Conservation (phyloP, 2,797 vertebrate genomes). For the Takifugu rubripes region DNA sequence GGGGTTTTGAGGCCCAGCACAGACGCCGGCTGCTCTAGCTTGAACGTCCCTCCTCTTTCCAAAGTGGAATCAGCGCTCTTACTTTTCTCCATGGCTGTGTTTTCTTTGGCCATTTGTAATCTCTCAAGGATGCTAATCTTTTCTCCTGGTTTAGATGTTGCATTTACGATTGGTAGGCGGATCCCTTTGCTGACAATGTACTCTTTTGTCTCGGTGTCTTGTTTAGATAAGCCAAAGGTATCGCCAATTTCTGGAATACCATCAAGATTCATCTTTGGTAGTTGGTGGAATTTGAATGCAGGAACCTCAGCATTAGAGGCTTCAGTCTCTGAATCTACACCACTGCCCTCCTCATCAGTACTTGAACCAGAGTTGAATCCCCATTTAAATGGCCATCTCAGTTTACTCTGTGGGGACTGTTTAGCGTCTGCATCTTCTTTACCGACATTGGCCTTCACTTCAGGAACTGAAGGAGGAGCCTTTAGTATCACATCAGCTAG, state of each 20-base stretch:
- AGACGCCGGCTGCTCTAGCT: conserved; percentile 59
- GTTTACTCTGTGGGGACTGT: conserved; percentile 47
- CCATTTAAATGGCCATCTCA: conserved; percentile 64
- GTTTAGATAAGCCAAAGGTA: conserved; percentile 23
- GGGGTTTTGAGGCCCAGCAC: conserved; percentile 25
- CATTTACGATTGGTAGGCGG: conserved; percentile 50
- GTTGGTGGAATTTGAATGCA: conserved; percentile 66
- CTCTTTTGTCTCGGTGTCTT: conserved; percentile 40
- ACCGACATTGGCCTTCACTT: conserved; percentile 17
- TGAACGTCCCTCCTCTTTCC: conserved; percentile 65
- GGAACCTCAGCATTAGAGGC: conserved; percentile 47
- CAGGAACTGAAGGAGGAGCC: conserved; percentile 26
- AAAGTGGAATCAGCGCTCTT: conserved; percentile 35
- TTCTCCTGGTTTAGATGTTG: conserved; percentile 21
- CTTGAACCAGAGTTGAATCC: conserved; percentile 30
- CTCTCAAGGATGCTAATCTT: conserved; percentile 69
- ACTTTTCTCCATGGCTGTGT: conserved; percentile 15
- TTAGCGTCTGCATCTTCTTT: conserved; percentile 32
- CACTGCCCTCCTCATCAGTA: conserved; percentile 29
- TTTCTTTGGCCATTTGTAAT: conserved; percentile 59
- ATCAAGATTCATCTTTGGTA: conserved; percentile 51
- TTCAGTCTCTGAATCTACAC: conserved; percentile 32
- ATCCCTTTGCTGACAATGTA: conserved; percentile 59
- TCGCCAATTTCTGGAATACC: conserved; percentile 17
- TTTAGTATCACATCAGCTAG: conserved; percentile 26